Conservation (phyloP, 30 jellyfish, hydroid and myxozoan species). For the Aurelia sp. region DNA sequence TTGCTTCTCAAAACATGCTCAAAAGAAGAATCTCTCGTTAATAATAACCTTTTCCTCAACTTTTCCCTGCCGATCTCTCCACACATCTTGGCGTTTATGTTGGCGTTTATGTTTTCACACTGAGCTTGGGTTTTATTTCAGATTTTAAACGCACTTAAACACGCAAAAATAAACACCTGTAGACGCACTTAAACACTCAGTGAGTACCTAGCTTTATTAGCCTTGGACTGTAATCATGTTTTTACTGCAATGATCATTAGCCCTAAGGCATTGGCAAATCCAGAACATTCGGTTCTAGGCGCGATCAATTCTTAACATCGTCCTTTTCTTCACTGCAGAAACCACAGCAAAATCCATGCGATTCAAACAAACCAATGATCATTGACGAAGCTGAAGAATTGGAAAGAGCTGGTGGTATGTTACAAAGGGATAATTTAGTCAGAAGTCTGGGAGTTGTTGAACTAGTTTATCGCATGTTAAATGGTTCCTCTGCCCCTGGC, state of each 20-base stretch:
- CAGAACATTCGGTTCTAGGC: background rate
- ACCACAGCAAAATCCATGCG: slow-evolving; percentile 28
- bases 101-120: too few species aligned
- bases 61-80: too few species aligned
- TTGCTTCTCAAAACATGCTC: too few species aligned
- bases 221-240: background rate
- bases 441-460: slow-evolving; percentile 77
- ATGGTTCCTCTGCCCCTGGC: slow-evolving; percentile 12
- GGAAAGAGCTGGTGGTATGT: slow-evolving; percentile 74
- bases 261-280: background rate
- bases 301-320: background rate
- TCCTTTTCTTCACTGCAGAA: background rate
- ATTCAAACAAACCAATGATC: slow-evolving; percentile 62
- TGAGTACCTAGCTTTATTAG: too few species aligned
- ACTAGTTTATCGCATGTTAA: slow-evolving; percentile 66
- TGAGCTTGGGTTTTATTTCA: too few species aligned
- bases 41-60: too few species aligned
- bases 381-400: slow-evolving; percentile 82
- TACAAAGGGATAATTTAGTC: slow-evolving; percentile 84
- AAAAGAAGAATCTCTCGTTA: too few species aligned
- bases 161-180: too few species aligned
- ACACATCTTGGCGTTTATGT: too few species aligned
- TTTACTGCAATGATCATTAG: background rate
- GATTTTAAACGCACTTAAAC: too few species aligned
- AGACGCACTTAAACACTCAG: too few species aligned